Base-by-base conservation (phyloP, 2,113 vertebrate species). In the Limnothrissa miodon region DNA sequence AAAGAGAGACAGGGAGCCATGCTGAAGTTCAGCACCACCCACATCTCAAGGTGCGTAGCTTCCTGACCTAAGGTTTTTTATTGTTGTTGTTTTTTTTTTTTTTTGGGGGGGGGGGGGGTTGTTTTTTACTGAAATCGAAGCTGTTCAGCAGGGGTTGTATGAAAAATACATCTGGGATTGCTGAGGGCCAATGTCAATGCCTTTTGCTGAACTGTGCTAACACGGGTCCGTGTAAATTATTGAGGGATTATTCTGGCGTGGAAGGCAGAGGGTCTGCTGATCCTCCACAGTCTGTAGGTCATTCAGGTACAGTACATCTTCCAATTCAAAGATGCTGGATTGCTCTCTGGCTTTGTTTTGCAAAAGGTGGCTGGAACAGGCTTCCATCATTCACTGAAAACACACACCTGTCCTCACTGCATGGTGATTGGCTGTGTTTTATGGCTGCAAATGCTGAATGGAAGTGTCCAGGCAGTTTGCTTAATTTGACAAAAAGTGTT, bases 21-120 rank as follows among this genome's bases (percentile, higher is more conserved):
- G 87, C 82, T 88, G 70, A 88, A 88, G 83, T 88, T 88, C 82
- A 84, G 85, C 85, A 88, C 87, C 81, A 86, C 85, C 56, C 79
- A 80, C 33, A 78, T 74, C 81, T 86, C 85, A 33, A 88, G 87
- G 86, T 87, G 84, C 85, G 84, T 85, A 80, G 23, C 36, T 42
- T 36, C 15, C 23, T 83, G 70, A 78, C 11, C 23, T 11, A 5
- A 56, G 66, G n/a, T 3, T 6, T 48, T n/a, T n/a, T n/a, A n/a
- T n/a, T n/a, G n/a, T n/a, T n/a, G n/a, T n/a, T n/a, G n/a, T n/a
- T n/a, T n/a, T n/a, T n/a, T 5, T 59, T n/a, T 29, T 45, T 51
- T 19, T 36, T 29, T 23, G 13, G 81, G 19, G 42, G 42, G 42
- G 42, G 6, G 42, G 6, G n/a, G n/a, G n/a, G n/a, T n/a, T n/a